Evolutionary conservation across 2,888 invertebrate genomes (phyloP).

Genomic region (Gymnocheta viridis): DNA sequence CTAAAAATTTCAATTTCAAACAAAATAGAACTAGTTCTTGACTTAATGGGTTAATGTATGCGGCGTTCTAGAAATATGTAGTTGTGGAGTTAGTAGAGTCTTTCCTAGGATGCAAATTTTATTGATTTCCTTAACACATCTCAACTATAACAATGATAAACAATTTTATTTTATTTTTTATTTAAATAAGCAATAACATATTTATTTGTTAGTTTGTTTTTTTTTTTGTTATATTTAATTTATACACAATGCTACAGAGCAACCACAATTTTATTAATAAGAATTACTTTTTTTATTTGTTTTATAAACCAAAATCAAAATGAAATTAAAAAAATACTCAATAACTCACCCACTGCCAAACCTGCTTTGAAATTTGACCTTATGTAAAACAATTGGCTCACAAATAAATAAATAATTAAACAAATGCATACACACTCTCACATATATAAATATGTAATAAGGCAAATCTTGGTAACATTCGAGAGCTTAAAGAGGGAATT

Average conservation of each 20-base stretch:
- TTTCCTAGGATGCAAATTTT: neutral
- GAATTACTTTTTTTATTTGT: conserved; percentile 33
- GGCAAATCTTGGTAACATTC: conserved; percentile 92
- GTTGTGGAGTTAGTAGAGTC: neutral
- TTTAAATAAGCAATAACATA: neutral
- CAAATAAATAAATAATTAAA: conserved; percentile 43
- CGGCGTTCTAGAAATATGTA: neutral
- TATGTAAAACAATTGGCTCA: conserved; percentile 56
- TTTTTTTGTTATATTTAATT: conserved; percentile 4
- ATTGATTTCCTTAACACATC: neutral
- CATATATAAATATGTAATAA: conserved; percentile 77
- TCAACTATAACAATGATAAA: conserved; percentile 26
- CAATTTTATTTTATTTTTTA: too few species aligned
- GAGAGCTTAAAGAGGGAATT: conserved; percentile 91
- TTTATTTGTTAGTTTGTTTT: neutral
- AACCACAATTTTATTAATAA: conserved; percentile 44
- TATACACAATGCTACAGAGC: conserved; percentile 9
- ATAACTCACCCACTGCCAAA: conserved; percentile 43
- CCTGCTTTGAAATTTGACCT: conserved; percentile 60
- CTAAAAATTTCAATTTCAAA: too few species aligned
- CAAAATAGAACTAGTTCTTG: neutral
- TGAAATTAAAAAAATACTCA: conserved; percentile 14
- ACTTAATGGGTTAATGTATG: neutral
- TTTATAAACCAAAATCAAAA: conserved; percentile 23
- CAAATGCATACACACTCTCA: conserved; percentile 41